Conservation (phyloP, 2,888 invertebrate genomes). For the Apotomis betuletana region DNA sequence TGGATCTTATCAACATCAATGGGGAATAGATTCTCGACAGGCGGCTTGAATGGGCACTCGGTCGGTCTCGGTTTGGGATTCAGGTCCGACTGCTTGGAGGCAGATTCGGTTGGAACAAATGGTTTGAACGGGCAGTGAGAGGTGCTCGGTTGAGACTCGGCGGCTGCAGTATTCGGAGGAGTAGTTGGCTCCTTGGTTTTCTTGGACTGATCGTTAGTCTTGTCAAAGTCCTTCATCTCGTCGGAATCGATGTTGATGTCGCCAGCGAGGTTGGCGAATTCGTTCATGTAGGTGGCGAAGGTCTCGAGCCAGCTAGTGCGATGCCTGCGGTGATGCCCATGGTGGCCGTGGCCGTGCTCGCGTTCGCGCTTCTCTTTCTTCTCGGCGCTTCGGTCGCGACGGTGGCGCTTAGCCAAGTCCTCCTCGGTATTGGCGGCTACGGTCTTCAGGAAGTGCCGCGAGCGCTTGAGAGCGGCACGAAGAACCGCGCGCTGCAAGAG, state of each 20-base stretch:
- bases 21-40: slow-evolving; percentile 5
- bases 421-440: slow-evolving; percentile 48
- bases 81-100: slow-evolving; percentile 40
- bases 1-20: slow-evolving; percentile 46
- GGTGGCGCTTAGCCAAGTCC: slow-evolving; percentile 47
- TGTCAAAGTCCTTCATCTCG: slow-evolving; percentile 44
- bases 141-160: slow-evolving; percentile 34
- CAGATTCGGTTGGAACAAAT: slow-evolving; percentile 40
- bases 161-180: slow-evolving; percentile 12
- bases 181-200: slow-evolving; percentile 15
- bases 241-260: slow-evolving; percentile 59
- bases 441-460: slow-evolving; percentile 62
- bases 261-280: slow-evolving; percentile 80
- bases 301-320: slow-evolving; percentile 76
- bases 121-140: slow-evolving; percentile 7
- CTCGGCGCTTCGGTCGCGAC: slow-evolving; percentile 51
- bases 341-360: slow-evolving; percentile 49
- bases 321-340: slow-evolving; percentile 53
- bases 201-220: slow-evolving; percentile 44
- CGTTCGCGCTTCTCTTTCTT: slow-evolving; percentile 28
- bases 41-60: slow-evolving; percentile 45
- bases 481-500: slow-evolving; percentile 62
- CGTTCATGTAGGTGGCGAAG: slow-evolving; percentile 78
- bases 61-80: background rate
- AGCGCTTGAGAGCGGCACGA: slow-evolving; percentile 69